Conservation (phyloP, 2,113 vertebrate species). For the Scolopax mira region DNA sequence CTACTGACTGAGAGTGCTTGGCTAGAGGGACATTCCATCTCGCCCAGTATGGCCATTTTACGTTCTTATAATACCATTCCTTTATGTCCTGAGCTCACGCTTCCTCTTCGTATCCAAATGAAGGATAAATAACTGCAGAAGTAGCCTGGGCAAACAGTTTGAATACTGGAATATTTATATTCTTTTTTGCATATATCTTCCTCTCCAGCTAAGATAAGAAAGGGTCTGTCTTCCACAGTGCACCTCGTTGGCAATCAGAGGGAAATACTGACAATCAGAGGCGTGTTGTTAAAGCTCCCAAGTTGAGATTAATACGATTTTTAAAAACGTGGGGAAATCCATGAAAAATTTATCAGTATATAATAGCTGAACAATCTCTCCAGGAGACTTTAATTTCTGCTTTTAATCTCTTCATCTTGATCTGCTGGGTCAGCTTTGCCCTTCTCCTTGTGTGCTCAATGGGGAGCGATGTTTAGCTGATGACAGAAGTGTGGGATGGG, state of each 20-base stretch:
- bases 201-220: neutral
- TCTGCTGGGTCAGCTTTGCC: constrained; percentile 60
- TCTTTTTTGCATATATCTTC: neutral
- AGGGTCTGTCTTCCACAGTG: neutral
- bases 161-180: neutral
- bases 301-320: constrained; percentile 33
- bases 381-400: constrained; percentile 58
- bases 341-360: constrained; percentile 55
- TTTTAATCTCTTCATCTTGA: constrained; percentile 55
- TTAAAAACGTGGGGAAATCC: neutral
- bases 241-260: neutral
- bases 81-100: neutral
- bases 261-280: neutral
- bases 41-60: neutral
- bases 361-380: constrained; percentile 52
- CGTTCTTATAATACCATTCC: neutral
- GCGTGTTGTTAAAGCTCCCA: neutral
- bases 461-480: constrained; percentile 39
- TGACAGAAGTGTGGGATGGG: constrained; percentile 37
- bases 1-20: neutral
- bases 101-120: neutral
- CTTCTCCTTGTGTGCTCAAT: constrained; percentile 43
- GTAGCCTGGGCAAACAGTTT: neutral
- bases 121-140: neutral
- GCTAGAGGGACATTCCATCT: neutral